phyloP scores from a whole-genome alignment of 2,888 invertebrate species.

The Norana najaformis region DNA sequence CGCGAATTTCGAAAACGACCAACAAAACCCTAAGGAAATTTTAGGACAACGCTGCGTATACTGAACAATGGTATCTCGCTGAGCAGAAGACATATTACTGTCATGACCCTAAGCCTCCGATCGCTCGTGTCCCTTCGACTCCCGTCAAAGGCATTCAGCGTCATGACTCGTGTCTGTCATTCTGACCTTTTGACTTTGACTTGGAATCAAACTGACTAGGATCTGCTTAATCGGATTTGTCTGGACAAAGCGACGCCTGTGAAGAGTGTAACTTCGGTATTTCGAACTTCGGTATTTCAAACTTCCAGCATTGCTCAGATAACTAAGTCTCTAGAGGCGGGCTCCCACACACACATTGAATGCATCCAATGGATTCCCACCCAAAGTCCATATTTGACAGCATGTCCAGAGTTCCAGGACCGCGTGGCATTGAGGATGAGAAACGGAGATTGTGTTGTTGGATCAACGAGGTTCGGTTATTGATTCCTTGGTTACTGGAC shows the following conservation, averaged over 20 bases:
- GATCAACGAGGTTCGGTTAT: too few relatives aligned
- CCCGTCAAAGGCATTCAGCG: slow-evolving; percentile 6
- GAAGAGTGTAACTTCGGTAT: too few relatives aligned
- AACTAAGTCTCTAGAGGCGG: too few relatives aligned
- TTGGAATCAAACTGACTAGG: not conserved
- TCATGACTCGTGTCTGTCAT: not conserved
- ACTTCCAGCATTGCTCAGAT: too few relatives aligned
- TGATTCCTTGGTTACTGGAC: too few relatives aligned
- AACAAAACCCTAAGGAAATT: not conserved
- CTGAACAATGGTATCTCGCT: not conserved
- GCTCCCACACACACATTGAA: too few relatives aligned
- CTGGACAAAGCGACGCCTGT: not conserved
- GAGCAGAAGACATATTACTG: not conserved
- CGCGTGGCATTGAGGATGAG: too few relatives aligned
- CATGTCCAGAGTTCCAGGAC: too few relatives aligned
- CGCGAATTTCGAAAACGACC: not conserved
- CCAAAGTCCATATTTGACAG: too few relatives aligned
- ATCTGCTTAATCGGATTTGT: not conserved
- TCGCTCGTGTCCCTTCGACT: not conserved
- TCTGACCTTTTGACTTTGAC: not conserved
- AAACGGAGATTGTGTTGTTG: too few relatives aligned
- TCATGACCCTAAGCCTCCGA: not conserved
- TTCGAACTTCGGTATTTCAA: too few relatives aligned
- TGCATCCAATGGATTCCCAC: too few relatives aligned
- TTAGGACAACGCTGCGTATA: not conserved